Evolutionary conservation across 1,140 invertebrate genomes (phyloP), one percentile per base, ranked within the genome.

Genomic region (Neomicropteryx cornuta): DNA sequence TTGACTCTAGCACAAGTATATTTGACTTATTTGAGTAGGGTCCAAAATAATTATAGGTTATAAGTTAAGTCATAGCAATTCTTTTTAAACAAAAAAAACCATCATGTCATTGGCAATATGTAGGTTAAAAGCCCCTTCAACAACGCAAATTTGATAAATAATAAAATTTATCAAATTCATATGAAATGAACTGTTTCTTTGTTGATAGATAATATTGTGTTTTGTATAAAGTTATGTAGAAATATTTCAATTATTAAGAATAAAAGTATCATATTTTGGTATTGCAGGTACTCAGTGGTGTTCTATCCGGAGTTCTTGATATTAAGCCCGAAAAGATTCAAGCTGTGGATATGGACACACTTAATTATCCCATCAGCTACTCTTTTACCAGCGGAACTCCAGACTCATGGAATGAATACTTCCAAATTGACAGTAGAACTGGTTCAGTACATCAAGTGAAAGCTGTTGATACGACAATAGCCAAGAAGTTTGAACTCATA

Each of bases 241-340:
- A n/a, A n/a, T n/a, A n/a, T n/a, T n/a, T n/a, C n/a, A n/a, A n/a
- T n/a, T n/a, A n/a, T n/a, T n/a, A n/a, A n/a, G n/a, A n/a, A n/a
- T n/a, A n/a, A n/a, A n/a, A n/a, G n/a, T n/a, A n/a, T n/a, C n/a
- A n/a, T n/a, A 5, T 32, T 32, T 8, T 8, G 6, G 6, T 49
- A 21, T 33, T 44, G 73, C 78, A 76, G 82, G 83, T 89, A 18
- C 83, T 81, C 5, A 84, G 83, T 41, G 84, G 86, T 4, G 76
- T 83, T 3, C 57, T 88, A 45, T 77, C 85, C 17, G 87, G 87
- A 1, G 78, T 88, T 22, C 66, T 93, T 1, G 79, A 80, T 37
- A 79, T 92, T 17, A 68, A 75, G n/a, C 88, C 89, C 1, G 87
- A 91, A 52, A 83, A 86, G 49, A 89, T 93, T 36, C 81, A 87